Conservation (phyloP, 2,113 vertebrate species). For the Pseudorhombus dupliciocellatus region DNA sequence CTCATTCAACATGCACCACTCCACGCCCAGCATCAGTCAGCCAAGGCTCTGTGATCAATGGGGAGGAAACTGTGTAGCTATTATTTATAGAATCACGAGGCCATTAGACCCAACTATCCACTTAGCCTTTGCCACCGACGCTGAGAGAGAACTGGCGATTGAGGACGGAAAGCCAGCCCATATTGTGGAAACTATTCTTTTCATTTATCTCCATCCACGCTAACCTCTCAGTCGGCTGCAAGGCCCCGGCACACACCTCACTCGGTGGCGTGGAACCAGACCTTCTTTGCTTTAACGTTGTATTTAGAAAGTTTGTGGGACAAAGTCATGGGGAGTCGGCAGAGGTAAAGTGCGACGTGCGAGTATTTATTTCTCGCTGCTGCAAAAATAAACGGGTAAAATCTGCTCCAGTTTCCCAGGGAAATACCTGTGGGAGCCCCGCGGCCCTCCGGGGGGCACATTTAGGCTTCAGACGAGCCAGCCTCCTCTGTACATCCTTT, state of each 20-base stretch:
- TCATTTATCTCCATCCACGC: constrained; percentile 63
- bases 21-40: constrained; percentile 39
- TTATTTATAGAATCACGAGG: constrained; percentile 80
- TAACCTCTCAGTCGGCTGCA: constrained; percentile 37
- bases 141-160: constrained; percentile 71
- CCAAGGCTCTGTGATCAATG: constrained; percentile 75
- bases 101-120: constrained; percentile 76
- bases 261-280: constrained; percentile 8
- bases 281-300: neutral
- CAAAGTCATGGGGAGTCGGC: neutral
- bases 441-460: neutral
- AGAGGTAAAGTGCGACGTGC: neutral
- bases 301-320: neutral
- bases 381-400: neutral
- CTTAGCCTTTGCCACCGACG: constrained; percentile 78
- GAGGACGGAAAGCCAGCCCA: constrained; percentile 40
- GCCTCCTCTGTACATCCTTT: neutral
- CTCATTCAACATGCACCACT: constrained; percentile 53
- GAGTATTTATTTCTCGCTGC: neutral
- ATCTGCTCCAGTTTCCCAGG: constrained; percentile 2
- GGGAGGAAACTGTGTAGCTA: constrained; percentile 71
- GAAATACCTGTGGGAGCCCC: neutral
- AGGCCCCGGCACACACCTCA: neutral
- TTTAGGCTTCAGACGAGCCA: neutral
- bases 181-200: constrained; percentile 60